A percentile compares a stretch with the other conserved stretches of the same genome.
Evolutionary conservation across 2,797 vertebrate species (phyloP).

Genomic region (Vespertilio murinus): DNA sequence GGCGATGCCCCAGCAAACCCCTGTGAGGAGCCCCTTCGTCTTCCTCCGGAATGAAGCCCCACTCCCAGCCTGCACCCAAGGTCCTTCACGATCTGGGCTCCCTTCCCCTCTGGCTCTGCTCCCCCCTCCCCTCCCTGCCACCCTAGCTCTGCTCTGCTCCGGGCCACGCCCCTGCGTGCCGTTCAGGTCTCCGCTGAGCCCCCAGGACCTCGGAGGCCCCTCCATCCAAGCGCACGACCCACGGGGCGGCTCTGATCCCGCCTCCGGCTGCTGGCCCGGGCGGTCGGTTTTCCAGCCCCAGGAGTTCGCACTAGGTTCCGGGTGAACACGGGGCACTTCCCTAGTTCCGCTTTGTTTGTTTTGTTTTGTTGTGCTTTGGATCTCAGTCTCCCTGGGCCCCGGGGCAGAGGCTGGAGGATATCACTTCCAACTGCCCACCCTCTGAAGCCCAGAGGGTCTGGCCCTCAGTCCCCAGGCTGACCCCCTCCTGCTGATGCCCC

Average conservation of each 20-base stretch:
- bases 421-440: background rate
- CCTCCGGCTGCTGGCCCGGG: too few relatives aligned
- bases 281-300: background rate
- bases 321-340: background rate
- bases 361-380: background rate
- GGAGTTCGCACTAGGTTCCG: background rate
- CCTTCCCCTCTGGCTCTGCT: background rate
- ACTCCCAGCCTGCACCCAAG: background rate
- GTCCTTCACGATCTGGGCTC: background rate
- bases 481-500: background rate
- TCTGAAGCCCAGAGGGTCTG: background rate
- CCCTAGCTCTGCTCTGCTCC: background rate
- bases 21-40: background rate
- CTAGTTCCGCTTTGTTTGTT: background rate
- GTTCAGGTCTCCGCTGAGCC: background rate
- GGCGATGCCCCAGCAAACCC: background rate
- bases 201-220: background rate
- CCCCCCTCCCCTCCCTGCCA: background rate
- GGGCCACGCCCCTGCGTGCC: rapidly evolving
- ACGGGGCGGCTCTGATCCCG: background rate
- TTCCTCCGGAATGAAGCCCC: background rate
- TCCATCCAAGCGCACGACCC: rapidly evolving
- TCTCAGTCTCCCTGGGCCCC: background rate
- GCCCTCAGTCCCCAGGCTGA: background rate
- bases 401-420: background rate